These are phyloP conservation scores for Anagrus nilaparvatae DNA, from an alignment of 1,140 invertebrate species.

Conservation along the genomic window DNA sequence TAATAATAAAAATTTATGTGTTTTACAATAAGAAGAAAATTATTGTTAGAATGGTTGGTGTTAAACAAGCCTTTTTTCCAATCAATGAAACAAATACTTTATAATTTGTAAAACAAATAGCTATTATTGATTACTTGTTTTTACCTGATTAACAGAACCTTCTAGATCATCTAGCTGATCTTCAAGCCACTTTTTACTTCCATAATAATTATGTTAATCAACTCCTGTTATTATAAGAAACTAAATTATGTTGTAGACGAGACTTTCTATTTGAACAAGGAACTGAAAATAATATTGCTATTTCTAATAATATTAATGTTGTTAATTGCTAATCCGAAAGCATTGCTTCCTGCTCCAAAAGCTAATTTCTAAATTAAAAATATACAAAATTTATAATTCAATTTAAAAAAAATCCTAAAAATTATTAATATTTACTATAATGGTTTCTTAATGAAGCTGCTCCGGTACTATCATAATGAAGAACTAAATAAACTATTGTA, in stretches of 20 bases:
- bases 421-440: no score
- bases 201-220: constrained; percentile 92
- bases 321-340: constrained; percentile 81
- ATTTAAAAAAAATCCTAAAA: no score
- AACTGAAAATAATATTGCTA: constrained; percentile 81
- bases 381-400: no score
- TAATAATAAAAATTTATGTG: constrained; percentile 6
- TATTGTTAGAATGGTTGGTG: constrained; percentile 1
- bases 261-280: constrained; percentile 76
- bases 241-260: constrained; percentile 73
- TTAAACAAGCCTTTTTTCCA: constrained; percentile 4
- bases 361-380: constrained; percentile 57
- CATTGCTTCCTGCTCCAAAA: constrained; percentile 85
- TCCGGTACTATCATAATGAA: constrained; percentile 87
- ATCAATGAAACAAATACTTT: constrained; percentile 2
- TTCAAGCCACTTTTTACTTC: constrained; percentile 94
- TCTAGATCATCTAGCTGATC: constrained; percentile 75
- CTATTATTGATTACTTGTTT: no score
- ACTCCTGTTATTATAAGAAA: constrained; percentile 87
- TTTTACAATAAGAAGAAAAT: not conserved
- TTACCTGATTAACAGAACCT: constrained; percentile 62
- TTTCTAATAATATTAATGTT: constrained; percentile 79
- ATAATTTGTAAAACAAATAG: constrained; percentile 1
- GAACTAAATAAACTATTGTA: constrained; percentile 79
- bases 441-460: constrained; percentile 65